phyloP scores from a whole-genome alignment of 2,113 vertebrate genomes.

The Perccottus glenii region DNA sequence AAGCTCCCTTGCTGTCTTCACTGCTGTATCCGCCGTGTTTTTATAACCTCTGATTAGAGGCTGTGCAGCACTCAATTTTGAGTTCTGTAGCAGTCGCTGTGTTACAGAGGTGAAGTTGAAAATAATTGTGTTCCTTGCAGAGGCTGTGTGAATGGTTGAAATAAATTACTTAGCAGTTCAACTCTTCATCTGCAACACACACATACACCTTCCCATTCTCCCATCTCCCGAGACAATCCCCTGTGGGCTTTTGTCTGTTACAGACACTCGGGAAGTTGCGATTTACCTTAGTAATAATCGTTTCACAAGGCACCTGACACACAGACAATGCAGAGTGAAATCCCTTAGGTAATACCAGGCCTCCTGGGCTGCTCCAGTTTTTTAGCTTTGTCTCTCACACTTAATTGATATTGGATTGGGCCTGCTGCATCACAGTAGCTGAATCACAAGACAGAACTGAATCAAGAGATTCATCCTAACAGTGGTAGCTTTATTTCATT shows the following conservation, averaged over 20 bases:
- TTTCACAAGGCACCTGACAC: slow-evolving; percentile 70
- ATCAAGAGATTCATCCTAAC: slow-evolving; percentile 62
- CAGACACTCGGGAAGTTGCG: slow-evolving; percentile 63
- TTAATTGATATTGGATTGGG: slow-evolving; percentile 73
- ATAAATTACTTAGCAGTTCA: slow-evolving; percentile 74
- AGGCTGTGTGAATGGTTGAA: slow-evolving; percentile 76
- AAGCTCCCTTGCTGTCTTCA: slow-evolving; percentile 35
- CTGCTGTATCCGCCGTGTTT: slow-evolving; percentile 65
- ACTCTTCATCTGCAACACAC: slow-evolving; percentile 56
- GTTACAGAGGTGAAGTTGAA: slow-evolving; percentile 64
- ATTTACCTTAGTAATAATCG: slow-evolving; percentile 80
- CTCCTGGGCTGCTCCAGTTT: slow-evolving; percentile 64
- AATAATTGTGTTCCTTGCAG: slow-evolving; percentile 78
- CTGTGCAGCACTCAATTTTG: slow-evolving; percentile 72
- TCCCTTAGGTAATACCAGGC: slow-evolving; percentile 61
- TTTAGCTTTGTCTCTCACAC: slow-evolving; percentile 59
- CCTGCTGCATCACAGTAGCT: slow-evolving; percentile 56
- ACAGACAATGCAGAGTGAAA: slow-evolving; percentile 64
- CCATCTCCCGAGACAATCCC: slow-evolving; percentile 64
- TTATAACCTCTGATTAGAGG: slow-evolving; percentile 80
- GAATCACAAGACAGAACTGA: slow-evolving; percentile 59
- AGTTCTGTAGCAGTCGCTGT: slow-evolving; percentile 60
- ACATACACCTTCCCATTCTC: slow-evolving; percentile 45
- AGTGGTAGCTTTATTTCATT: slow-evolving; percentile 50
- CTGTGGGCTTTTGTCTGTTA: slow-evolving; percentile 63